These are phyloP conservation scores for Caenorhabditis brenneri DNA, from an alignment of 1,140 invertebrate genomes.

Conservation along the genomic window DNA sequence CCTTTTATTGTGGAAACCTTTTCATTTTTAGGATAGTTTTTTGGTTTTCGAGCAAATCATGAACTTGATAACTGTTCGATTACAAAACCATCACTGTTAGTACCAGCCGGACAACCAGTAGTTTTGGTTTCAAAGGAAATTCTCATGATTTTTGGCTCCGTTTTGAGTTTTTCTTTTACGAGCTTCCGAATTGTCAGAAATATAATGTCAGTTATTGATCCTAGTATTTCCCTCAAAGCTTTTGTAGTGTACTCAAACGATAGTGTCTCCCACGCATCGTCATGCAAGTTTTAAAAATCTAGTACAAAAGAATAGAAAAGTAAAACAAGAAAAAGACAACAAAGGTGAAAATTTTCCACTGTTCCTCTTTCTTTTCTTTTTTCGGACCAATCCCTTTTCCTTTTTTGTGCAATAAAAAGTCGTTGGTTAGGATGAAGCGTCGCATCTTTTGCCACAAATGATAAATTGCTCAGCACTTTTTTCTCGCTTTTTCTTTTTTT, in stretches of 20 bases:
- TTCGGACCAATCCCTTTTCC: neutral
- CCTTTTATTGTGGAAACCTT: no score
- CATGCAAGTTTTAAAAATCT: neutral
- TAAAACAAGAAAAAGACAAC: neutral
- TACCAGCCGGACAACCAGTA: no score
- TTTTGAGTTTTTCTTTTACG: no score
- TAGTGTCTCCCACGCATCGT: neutral
- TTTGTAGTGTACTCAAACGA: neutral
- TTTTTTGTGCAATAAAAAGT: slow-evolving; percentile 34
- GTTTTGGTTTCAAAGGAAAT: no score
- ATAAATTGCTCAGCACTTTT: slow-evolving; percentile 36
- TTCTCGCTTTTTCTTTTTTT: neutral
- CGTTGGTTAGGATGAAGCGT: neutral
- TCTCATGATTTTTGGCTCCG: no score
- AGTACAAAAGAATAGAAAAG: neutral
- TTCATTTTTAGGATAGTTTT: no score
- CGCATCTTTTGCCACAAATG: slow-evolving; percentile 23
- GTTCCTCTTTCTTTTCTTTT: neutral
- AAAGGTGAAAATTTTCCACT: slow-evolving; percentile 2
- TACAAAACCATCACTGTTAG: no score
- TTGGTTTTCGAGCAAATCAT: no score
- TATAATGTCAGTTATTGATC: no score
- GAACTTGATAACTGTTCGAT: no score
- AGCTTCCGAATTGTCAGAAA: neutral
- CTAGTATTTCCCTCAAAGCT: neutral